Percentiles rank a stretch among this genome's conserved stretches.
Evolutionary conservation across 2,888 invertebrate genomes (phyloP).

Genomic region (Oscheius sp.): DNA sequence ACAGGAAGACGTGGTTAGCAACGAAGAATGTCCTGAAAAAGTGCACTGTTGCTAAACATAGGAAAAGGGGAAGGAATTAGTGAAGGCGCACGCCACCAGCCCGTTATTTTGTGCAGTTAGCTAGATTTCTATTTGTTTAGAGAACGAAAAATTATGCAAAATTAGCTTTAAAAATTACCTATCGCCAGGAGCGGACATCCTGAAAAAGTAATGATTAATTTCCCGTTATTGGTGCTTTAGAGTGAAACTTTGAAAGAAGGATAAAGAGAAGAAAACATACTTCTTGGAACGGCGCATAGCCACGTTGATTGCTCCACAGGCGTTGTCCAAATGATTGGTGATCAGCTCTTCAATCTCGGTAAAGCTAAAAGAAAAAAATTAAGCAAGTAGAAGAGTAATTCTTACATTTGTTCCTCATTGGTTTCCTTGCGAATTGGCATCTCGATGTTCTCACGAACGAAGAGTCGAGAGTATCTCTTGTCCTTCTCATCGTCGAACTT

Average conservation of each 20-base stretch:
- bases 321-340: conserved; percentile 56
- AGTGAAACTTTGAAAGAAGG: neutral
- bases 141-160: neutral
- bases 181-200: neutral
- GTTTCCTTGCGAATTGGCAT: conserved; percentile 35
- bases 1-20: conserved; percentile 46
- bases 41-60: neutral
- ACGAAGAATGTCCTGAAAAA: conserved; percentile 43
- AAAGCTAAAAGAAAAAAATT: conserved; percentile 7
- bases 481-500: conserved; percentile 50
- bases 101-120: conserved; percentile 17
- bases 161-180: conserved; percentile 17
- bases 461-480: conserved; percentile 52
- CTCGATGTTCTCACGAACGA: conserved; percentile 54
- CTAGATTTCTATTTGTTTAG: neutral
- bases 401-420: conserved; percentile 26
- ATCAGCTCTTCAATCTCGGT: conserved; percentile 24
- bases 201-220: conserved; percentile 11
- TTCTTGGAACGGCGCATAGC: conserved; percentile 44
- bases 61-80: neutral
- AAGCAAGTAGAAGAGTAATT: neutral
- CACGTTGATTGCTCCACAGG: conserved; percentile 68
- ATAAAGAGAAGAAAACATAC: neutral
- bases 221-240: conserved; percentile 7
- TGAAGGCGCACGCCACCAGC: neutral